These are phyloP conservation scores for Dermatophagoides farinae DNA, from an alignment of 1,140 invertebrate species.

Conservation along the genomic window DNA sequence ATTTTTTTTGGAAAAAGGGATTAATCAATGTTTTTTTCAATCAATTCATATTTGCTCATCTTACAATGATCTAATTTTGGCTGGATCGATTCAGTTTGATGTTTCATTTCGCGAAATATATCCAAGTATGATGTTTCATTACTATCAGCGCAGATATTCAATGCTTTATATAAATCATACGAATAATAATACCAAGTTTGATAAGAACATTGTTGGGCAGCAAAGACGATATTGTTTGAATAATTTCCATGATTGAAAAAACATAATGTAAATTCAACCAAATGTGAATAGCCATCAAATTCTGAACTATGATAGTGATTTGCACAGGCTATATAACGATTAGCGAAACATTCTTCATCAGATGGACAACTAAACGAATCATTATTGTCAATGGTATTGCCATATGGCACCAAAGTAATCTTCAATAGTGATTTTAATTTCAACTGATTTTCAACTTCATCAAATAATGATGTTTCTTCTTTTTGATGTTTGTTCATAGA, in stretches of 20 bases:
- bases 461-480: background rate
- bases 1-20: too few species aligned
- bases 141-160: background rate
- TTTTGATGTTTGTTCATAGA: background rate
- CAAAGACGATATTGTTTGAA: background rate
- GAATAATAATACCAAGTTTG: background rate
- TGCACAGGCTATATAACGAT: constrained; percentile 10
- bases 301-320: constrained; percentile 2
- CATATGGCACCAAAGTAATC: background rate
- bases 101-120: constrained; percentile 1
- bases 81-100: constrained; percentile 1
- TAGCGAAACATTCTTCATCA: constrained; percentile 9
- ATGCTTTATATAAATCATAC: background rate
- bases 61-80: background rate
- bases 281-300: background rate
- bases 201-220: background rate
- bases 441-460: background rate
- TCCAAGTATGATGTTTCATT: background rate
- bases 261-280: constrained; percentile 8
- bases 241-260: background rate
- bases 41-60: background rate
- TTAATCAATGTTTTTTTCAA: background rate
- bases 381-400: constrained; percentile 9
- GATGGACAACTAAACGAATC: constrained; percentile 4
- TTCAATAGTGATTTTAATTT: background rate